These are phyloP conservation scores for Phalera bucephala DNA, from an alignment of 2,888 invertebrate species.

Conservation along the genomic window DNA sequence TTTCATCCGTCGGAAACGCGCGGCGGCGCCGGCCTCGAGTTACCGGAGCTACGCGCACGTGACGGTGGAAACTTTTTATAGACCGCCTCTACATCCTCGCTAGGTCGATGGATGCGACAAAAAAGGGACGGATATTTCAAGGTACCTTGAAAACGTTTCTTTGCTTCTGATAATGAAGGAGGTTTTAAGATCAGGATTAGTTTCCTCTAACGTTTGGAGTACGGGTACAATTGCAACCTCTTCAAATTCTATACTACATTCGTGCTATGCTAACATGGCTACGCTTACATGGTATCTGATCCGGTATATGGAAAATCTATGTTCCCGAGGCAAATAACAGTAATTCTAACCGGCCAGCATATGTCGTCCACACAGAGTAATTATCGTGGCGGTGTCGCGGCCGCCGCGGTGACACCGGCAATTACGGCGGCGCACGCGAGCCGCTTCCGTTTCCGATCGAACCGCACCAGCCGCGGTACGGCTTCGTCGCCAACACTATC, in stretches of 20 bases:
- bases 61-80: constrained; percentile 57
- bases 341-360: constrained; percentile 48
- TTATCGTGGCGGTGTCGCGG: constrained; percentile 42
- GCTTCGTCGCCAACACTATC: constrained; percentile 46
- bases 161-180: constrained; percentile 12
- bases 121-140: constrained; percentile 48
- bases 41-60: constrained; percentile 58
- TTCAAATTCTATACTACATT: no score
- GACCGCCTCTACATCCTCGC: constrained; percentile 50
- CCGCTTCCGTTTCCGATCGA: constrained; percentile 73
- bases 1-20: constrained; percentile 68
- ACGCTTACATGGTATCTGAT: no score
- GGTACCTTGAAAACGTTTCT: constrained; percentile 22
- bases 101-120: constrained; percentile 31
- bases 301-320: constrained; percentile 1
- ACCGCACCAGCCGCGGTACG: constrained; percentile 45
- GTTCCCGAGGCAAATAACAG: constrained; percentile 25
- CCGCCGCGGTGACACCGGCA: constrained; percentile 61
- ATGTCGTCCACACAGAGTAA: constrained; percentile 50
- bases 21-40: constrained; percentile 49
- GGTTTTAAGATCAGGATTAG: constrained; percentile 1
- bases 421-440: constrained; percentile 66
- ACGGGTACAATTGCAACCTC: no score
- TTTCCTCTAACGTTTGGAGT: neutral
- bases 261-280: no score